phyloP scores from a whole-genome alignment of 2,888 invertebrate genomes.

The Hemistola chrysoprasaria region DNA sequence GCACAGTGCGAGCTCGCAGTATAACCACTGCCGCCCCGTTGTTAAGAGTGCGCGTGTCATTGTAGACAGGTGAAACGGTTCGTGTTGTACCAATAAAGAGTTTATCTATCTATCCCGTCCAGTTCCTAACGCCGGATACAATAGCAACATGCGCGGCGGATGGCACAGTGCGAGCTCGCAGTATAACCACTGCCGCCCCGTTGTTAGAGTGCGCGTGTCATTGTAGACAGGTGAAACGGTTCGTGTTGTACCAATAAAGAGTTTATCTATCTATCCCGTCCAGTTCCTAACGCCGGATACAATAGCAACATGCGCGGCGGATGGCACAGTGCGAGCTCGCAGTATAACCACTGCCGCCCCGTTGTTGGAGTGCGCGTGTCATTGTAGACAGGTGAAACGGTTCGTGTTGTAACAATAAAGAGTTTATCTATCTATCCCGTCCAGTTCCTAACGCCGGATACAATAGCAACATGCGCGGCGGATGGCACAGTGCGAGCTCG shows the following conservation, averaged over 20 bases:
- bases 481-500: slow-evolving; percentile 85
- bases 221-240: slow-evolving; percentile 93
- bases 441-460: slow-evolving; percentile 78
- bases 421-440: no score
- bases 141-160: slow-evolving; percentile 87
- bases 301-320: slow-evolving; percentile 86
- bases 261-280: no score
- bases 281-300: slow-evolving; percentile 80
- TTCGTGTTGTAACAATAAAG: no score
- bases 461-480: slow-evolving; percentile 86
- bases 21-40: slow-evolving; percentile 77
- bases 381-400: slow-evolving; percentile 94
- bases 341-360: slow-evolving; percentile 74
- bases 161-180: slow-evolving; percentile 83
- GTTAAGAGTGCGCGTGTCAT: slow-evolving; percentile 89
- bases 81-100: no score
- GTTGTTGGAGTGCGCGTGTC: slow-evolving; percentile 91
- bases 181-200: slow-evolving; percentile 72
- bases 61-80: no score
- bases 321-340: slow-evolving; percentile 84
- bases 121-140: slow-evolving; percentile 80
- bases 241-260: no score
- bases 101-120: no score
- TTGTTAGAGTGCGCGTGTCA: slow-evolving; percentile 92
- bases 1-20: slow-evolving; percentile 82